Conservation (phyloP, 1,140 invertebrate species). For the Caenorhabditis briggsae region DNA sequence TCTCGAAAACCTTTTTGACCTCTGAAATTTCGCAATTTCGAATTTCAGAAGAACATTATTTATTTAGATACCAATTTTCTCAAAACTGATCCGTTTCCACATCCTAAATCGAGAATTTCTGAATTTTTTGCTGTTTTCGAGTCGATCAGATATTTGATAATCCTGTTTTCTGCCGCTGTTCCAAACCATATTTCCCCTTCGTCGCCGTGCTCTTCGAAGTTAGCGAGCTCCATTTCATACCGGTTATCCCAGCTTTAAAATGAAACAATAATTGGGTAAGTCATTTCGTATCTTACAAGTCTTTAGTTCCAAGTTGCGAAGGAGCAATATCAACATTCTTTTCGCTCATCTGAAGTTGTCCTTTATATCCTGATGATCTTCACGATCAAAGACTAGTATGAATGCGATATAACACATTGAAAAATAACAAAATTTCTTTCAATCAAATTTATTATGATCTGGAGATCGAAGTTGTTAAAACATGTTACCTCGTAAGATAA, state of each 20-base stretch:
- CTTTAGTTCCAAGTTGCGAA: constrained; percentile 86
- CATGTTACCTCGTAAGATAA: too few species aligned
- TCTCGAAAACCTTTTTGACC: constrained; percentile 83
- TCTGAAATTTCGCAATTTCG: constrained; percentile 74
- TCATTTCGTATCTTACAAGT: constrained; percentile 81
- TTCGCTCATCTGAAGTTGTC: constrained; percentile 60
- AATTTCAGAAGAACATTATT: not conserved
- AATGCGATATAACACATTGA: not conserved
- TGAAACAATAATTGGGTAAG: not conserved
- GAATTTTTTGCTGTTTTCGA: constrained; percentile 67
- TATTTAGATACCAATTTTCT: constrained; percentile 82
- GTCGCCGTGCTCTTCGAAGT: constrained; percentile 88
- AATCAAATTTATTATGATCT: too few species aligned
- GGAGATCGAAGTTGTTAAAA: too few species aligned
- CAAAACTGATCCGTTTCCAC: constrained; percentile 90
- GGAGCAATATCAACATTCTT: constrained; percentile 73
- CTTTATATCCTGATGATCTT: not conserved
- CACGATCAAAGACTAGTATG: not conserved
- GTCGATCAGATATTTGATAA: constrained; percentile 70
- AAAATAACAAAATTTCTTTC: too few species aligned
- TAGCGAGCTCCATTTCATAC: constrained; percentile 86
- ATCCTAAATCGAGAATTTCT: constrained; percentile 83
- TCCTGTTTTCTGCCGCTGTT: constrained; percentile 83
- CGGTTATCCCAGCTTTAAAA: constrained; percentile 85
- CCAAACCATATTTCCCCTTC: constrained; percentile 90